Evolutionary conservation across 2,797 vertebrate genomes (phyloP), one percentile per base, ranked within the genome.

Genomic region (Petrocephalus sullivani): DNA sequence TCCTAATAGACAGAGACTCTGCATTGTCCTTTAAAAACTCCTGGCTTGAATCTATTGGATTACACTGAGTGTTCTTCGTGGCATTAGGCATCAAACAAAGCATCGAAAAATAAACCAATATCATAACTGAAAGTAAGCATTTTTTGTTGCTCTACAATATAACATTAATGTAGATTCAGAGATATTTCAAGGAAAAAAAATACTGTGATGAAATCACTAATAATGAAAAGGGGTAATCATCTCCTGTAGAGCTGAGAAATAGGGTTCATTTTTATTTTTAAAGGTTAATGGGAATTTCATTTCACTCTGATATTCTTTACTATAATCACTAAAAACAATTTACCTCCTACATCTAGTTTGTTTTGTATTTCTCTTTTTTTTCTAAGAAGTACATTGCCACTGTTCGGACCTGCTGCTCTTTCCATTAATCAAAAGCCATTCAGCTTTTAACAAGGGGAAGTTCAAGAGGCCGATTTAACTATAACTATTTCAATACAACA

Each of bases 101-200:
- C 86, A 85, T 90, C 90, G 90, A 54, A 89, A 91, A 88, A 91
- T 88, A 89, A 92, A 95, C 94, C 93, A 92, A 94, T 94, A 93
- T 89, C 92, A 89, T 92, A 93, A 94, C 94, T 94, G 91, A 94
- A 94, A 93, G 91, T 85, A 92, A 89, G 90, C 87, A 90, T 90
- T 94, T 90, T 88, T 90, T 93, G 90, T 92, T 94, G 90, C 92
- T 82, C 91, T 87, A 87, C 57, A 7, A 89, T 88, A 87, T 87
- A 37, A 12, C 90, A 89, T 67, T 92, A 49, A 84, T 90, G 89
- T 91, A 87, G 85, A 87, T 87, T 56, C 28, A 33, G 85, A 90
- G 83, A 87, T 64, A 87, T 90, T 90, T 90, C 0, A 53, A 49
- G 21, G 33, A 28, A 46, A 85, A 85, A 21, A 21, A 12, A 10